These are phyloP conservation scores for Achlya flavicornis DNA, from an alignment of 2,888 invertebrate species.

Conservation along the genomic window DNA sequence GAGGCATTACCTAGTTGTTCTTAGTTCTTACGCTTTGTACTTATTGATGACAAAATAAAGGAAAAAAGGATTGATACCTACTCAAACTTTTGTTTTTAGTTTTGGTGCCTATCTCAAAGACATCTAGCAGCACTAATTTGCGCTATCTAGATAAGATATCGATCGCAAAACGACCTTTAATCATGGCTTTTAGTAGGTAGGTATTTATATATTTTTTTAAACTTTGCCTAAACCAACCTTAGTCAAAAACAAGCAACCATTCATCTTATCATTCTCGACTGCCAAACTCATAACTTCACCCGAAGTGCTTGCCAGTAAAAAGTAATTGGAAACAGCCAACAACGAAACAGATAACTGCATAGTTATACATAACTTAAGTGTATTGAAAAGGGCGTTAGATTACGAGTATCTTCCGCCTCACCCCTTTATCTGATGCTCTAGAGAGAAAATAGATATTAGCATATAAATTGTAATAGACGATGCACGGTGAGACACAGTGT, in stretches of 20 bases:
- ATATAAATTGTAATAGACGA: neutral
- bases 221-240: too few species aligned
- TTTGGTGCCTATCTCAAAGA: too few species aligned
- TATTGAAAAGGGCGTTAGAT: neutral
- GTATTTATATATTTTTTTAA: too few species aligned
- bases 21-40: too few species aligned
- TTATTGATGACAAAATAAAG: too few species aligned
- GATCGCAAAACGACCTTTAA: too few species aligned
- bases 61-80: too few species aligned
- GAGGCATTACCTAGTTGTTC: neutral
- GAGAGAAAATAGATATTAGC: constrained; percentile 8
- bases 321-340: neutral
- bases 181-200: too few species aligned
- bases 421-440: constrained; percentile 4
- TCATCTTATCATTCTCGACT: neutral
- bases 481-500: constrained; percentile 5
- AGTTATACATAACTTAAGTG: neutral
- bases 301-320: neutral
- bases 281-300: neutral
- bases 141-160: too few species aligned
- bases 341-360: neutral
- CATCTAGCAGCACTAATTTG: too few species aligned
- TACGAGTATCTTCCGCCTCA: constrained; percentile 1
- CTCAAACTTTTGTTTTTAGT: too few species aligned
- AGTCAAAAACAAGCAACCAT: neutral